Conservation (phyloP, 92 coral and sea anemone species). For the Nematostella vectensis region DNA sequence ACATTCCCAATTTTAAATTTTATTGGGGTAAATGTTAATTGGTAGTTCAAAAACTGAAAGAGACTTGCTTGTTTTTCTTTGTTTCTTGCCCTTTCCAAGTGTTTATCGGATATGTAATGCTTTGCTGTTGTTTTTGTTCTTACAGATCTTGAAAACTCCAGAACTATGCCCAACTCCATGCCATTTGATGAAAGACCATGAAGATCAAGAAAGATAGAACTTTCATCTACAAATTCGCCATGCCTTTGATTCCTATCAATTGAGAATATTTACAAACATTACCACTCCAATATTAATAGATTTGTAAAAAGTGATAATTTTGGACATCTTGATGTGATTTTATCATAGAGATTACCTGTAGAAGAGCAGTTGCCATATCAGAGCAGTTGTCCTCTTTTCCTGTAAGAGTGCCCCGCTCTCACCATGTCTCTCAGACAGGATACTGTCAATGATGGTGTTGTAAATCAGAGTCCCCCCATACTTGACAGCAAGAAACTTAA, state of each 20-base stretch:
- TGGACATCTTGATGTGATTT: too few relatives aligned
- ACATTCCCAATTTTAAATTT: not conserved
- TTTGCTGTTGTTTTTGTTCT: constrained; percentile 36
- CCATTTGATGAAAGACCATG: constrained; percentile 42
- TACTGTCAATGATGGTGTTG: constrained; percentile 10
- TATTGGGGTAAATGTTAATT: too few relatives aligned
- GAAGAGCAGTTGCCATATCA: constrained; percentile 36
- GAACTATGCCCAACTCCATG: constrained; percentile 26
- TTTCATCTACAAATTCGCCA: constrained; percentile 42
- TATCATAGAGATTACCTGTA: too few relatives aligned
- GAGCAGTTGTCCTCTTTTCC: constrained; percentile 53
- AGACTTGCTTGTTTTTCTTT: too few relatives aligned
- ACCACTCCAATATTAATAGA: too few relatives aligned
- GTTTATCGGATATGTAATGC: constrained; percentile 18
- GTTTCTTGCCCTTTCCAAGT: constrained; percentile 19
- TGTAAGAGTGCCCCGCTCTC: constrained; percentile 29
- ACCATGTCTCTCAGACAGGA: constrained; percentile 38
- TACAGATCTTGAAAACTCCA: constrained; percentile 39
- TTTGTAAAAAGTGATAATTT: too few relatives aligned
- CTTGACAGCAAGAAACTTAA: not conserved
- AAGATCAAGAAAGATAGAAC: constrained; percentile 42
- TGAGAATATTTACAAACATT: not conserved
- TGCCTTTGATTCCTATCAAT: constrained; percentile 45
- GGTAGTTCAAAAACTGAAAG: not conserved
- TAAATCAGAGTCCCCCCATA: constrained; percentile 3